phyloP scores from a whole-genome alignment of 1,140 invertebrate genomes.

The Penaeus indicus region DNA sequence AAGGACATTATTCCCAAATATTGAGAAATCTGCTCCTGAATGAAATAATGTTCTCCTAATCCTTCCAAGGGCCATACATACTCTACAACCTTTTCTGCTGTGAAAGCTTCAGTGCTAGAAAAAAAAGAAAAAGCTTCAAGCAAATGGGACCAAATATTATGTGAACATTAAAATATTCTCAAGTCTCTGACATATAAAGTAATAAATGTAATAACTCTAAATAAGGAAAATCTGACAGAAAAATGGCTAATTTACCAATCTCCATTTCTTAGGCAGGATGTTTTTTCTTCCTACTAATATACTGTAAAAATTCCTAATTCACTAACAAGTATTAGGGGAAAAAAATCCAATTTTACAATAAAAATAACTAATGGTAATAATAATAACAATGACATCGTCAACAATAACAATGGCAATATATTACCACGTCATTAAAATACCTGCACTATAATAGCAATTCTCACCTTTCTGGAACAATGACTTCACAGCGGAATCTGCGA shows the following conservation, averaged over 20 bases:
- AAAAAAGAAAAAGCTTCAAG: not conserved
- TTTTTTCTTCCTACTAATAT: not conserved
- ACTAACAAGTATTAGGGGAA: not conserved
- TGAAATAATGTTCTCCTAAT: slow-evolving; percentile 74
- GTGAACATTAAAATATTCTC: no score
- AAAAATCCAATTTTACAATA: not conserved
- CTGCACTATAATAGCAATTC: not conserved
- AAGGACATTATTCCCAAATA: slow-evolving; percentile 95
- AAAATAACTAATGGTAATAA: not conserved
- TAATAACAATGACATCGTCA: not conserved
- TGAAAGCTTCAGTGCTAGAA: slow-evolving; percentile 71
- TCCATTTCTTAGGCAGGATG: not conserved
- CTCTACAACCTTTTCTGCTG: slow-evolving; percentile 89
- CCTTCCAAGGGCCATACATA: slow-evolving; percentile 91
- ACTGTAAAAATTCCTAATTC: not conserved
- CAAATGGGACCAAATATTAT: no score
- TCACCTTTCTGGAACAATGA: slow-evolving; percentile 65
- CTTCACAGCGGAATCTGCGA: slow-evolving; percentile 61
- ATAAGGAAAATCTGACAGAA: not conserved
- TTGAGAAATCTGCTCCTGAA: slow-evolving; percentile 93
- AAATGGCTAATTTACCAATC: no score
- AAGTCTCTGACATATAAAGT: no score
- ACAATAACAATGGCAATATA: not conserved
- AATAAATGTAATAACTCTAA: no score
- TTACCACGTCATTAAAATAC: not conserved